Percentiles rank a stretch among this genome's conserved stretches.
phyloP scores from a whole-genome alignment of 1,140 invertebrate species.

The Drosophila fuyamai region DNA sequence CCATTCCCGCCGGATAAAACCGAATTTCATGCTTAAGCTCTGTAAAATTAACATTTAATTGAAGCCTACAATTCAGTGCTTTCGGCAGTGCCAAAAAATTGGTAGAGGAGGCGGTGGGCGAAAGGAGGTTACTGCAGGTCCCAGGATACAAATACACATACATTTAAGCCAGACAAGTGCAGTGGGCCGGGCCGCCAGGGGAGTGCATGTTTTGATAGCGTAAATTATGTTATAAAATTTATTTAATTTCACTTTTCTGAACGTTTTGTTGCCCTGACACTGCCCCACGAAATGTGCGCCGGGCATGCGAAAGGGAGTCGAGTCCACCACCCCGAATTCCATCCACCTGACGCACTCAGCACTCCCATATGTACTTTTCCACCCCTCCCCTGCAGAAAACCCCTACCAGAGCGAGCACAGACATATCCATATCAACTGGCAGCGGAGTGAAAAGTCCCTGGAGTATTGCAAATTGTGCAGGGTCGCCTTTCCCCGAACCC shows the following conservation, averaged over 20 bases:
- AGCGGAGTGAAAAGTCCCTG: conserved; percentile 58
- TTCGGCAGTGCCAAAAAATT: conserved; percentile 43
- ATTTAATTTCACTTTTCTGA: conserved; percentile 83
- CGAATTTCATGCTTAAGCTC: conserved; percentile 83
- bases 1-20: conserved; percentile 29
- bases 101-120: background rate
- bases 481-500: conserved; percentile 23
- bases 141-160: conserved; percentile 14
- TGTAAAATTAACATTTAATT: conserved; percentile 84
- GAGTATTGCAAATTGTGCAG: conserved; percentile 72
- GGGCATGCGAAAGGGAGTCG: conserved; percentile 47
- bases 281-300: conserved; percentile 47
- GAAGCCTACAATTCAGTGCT: conserved; percentile 78
- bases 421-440: conserved; percentile 58
- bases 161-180: conserved; percentile 29
- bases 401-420: conserved; percentile 5
- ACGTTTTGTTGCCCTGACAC: conserved; percentile 69
- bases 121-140: conserved; percentile 29
- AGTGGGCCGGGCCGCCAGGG: conserved; percentile 4
- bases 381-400: background rate
- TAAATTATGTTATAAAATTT: conserved; percentile 84
- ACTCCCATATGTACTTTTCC: conserved; percentile 33
- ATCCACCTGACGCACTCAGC: conserved; percentile 37
- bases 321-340: background rate
- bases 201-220: conserved; percentile 80